Evolutionary conservation across 2,797 vertebrate genomes (phyloP), one percentile per base, ranked within the genome.

Genomic region (Craterocephalus amniculus): DNA sequence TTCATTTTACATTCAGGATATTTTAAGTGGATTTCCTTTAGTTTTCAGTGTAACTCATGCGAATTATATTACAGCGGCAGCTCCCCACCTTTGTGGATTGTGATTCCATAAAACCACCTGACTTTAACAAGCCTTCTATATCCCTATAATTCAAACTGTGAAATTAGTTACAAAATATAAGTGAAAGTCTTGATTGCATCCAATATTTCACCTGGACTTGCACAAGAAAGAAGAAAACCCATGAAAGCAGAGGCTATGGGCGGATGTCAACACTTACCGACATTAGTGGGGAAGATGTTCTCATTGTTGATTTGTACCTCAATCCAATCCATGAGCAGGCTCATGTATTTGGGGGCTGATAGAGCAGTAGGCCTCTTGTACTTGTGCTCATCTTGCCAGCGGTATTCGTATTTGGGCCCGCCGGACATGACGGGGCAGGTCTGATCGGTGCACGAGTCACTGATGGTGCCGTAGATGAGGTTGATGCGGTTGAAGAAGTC

Each of bases 401-500:
- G 93, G 89, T 99, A 99, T 83, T 99, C 97, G 1, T 98, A 99
- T 92, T 95, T 97, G 72, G 96, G 96, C 1, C 97, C 97, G 0
- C 97, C 97, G 0, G 97, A 98, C 97, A 99, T 99, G 88, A 96
- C 63, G 0, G 97, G 97, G 77, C 97, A 99, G 3, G 95, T 95
- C 59, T 95, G 95, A 81, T 97, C 96, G 0, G 96, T 98, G 93
- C 97, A 98, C 58, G 93, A 96, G 70, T 99, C 97, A 6, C 96
- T 96, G 92, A 99, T 93, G 86, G 97, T 98, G 92, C 97, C 97
- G 0, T 99, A 99, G 91, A 99, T 97, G 91, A 99, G 96, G 93
- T 99, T 99, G 93, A 99, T 94, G 45, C 97, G 96, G 92, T 99
- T 99, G 90, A 99, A 99, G 93, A 99, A 99, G 91, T 99, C 97